phyloP scores from a whole-genome alignment of 2,797 vertebrate genomes.

The Florisuga fusca region DNA sequence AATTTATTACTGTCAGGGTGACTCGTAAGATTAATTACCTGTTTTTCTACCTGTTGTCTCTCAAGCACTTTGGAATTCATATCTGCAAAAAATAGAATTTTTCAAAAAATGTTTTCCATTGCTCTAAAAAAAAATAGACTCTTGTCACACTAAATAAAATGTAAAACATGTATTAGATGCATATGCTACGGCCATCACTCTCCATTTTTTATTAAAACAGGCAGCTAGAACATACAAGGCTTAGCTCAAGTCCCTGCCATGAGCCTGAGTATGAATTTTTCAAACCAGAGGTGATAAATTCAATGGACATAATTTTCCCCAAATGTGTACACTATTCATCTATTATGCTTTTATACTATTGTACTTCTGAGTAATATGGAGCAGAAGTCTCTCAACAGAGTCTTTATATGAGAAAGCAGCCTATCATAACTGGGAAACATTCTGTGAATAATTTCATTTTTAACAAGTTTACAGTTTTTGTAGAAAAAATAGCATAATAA shows the following conservation, averaged over 20 bases:
- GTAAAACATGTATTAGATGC: rapidly evolving
- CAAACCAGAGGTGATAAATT: background rate
- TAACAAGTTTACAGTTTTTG: background rate
- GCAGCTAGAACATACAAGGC: background rate
- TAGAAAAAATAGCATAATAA: background rate
- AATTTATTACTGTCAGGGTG: background rate
- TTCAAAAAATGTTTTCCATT: background rate
- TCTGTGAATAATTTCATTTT: background rate
- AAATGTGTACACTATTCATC: background rate
- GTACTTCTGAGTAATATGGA: background rate
- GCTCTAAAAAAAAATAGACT: background rate
- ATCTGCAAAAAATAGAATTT: background rate
- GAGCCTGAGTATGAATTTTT: background rate
- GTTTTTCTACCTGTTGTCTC: background rate
- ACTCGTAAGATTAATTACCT: constrained; percentile 26
- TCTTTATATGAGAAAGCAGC: background rate
- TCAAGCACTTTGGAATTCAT: background rate
- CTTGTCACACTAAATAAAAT: background rate
- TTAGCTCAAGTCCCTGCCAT: background rate
- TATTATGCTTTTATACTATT: background rate
- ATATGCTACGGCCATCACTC: background rate
- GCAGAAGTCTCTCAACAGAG: background rate
- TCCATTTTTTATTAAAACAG: background rate
- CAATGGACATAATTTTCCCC: background rate
- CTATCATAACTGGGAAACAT: background rate